A percentile compares a stretch with the other conserved stretches of the same genome.
phyloP scores from a whole-genome alignment of 2,113 vertebrate species.

The Chitala chitala region DNA sequence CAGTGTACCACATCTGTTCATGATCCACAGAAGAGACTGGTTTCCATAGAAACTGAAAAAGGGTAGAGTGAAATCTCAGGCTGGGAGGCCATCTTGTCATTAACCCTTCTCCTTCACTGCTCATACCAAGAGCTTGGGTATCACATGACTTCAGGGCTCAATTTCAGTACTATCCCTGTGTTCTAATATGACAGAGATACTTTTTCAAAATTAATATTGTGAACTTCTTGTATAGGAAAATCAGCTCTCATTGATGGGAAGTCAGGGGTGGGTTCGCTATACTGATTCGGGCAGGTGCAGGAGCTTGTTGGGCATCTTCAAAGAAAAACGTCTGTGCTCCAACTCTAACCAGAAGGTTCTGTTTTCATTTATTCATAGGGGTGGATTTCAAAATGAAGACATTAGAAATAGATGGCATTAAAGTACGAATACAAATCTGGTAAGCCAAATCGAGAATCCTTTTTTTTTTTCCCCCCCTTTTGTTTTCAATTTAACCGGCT shows the following conservation, averaged over 20 bases:
- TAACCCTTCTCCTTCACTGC: constrained; percentile 12
- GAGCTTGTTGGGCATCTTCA: too few relatives aligned
- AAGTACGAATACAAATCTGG: constrained; percentile 76
- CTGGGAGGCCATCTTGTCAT: constrained; percentile 9
- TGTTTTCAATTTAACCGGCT: neutral
- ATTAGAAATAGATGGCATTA: constrained; percentile 68
- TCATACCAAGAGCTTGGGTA: neutral
- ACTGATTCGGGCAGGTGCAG: too few relatives aligned
- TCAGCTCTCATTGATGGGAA: too few relatives aligned
- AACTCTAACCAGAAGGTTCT: neutral
- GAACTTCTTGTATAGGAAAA: neutral
- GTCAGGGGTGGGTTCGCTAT: too few relatives aligned
- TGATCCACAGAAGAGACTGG: constrained; percentile 15
- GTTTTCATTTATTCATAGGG: constrained; percentile 46
- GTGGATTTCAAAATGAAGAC: constrained; percentile 79
- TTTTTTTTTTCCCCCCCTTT: too few relatives aligned
- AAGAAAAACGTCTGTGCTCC: neutral
- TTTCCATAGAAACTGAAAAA: constrained; percentile 28
- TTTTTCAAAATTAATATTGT: neutral
- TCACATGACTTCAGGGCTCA: neutral
- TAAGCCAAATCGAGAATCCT: constrained; percentile 39
- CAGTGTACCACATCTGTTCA: neutral
- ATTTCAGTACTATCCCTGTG: neutral
- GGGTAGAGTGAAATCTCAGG: neutral
- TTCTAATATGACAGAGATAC: neutral